phyloP scores from a whole-genome alignment of 2,797 vertebrate genomes.

The Protonibea diacanthus region DNA sequence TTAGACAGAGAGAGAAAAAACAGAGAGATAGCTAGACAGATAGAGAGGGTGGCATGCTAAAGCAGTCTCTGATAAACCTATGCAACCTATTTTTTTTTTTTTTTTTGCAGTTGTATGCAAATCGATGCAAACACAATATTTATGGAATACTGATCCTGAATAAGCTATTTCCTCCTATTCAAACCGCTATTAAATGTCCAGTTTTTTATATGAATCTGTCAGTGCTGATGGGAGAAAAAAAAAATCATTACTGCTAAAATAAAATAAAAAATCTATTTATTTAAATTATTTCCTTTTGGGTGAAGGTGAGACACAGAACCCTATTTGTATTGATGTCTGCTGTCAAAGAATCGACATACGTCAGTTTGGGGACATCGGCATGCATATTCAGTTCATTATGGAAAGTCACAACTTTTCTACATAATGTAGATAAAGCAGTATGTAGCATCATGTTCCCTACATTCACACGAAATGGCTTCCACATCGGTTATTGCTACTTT shows the following conservation, averaged over 20 bases:
- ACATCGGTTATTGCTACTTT: conserved; percentile 40
- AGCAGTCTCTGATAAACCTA: neutral
- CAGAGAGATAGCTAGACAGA: conserved; percentile 4
- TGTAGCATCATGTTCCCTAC: conserved; percentile 14
- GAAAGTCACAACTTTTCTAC: conserved; percentile 10
- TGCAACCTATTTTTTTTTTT: neutral
- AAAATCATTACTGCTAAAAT: neutral
- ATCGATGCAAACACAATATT: conserved; percentile 12
- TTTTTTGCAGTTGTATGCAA: conserved; percentile 1
- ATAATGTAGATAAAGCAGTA: neutral
- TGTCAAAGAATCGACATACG: neutral
- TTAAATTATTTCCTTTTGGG: neutral
- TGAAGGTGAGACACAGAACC: neutral
- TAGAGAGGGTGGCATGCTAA: too few relatives aligned
- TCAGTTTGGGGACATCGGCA: conserved; percentile 3
- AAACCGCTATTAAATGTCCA: neutral
- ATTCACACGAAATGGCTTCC: conserved; percentile 31
- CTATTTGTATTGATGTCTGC: neutral
- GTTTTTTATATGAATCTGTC: neutral
- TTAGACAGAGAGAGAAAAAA: neutral
- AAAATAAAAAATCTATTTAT: neutral
- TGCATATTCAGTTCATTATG: conserved; percentile 17
- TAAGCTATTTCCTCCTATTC: conserved; percentile 12
- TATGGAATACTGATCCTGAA: conserved; percentile 2
- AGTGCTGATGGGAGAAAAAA: neutral